These are phyloP conservation scores for Acleris laterana DNA, from an alignment of 2,888 invertebrate genomes.

Conservation along the genomic window DNA sequence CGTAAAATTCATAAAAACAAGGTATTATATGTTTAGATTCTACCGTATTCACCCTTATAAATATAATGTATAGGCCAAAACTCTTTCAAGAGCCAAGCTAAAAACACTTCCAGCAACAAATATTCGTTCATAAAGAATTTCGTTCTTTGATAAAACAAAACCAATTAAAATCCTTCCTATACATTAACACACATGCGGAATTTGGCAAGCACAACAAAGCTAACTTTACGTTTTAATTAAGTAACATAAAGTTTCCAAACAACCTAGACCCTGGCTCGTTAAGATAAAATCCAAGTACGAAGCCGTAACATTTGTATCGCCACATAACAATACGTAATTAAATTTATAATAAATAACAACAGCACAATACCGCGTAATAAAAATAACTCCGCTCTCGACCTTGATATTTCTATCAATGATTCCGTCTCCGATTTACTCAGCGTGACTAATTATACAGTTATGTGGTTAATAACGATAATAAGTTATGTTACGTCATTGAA, in stretches of 20 bases:
- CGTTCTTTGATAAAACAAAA: too few relatives aligned
- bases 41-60: too few relatives aligned
- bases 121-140: too few relatives aligned
- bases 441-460: conserved; percentile 30
- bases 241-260: conserved; percentile 1
- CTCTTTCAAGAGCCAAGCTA: too few relatives aligned
- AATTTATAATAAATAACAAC: conserved; percentile 2
- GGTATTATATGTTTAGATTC: too few relatives aligned
- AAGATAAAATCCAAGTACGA: conserved; percentile 21
- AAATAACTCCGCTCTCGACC: conserved; percentile 14
- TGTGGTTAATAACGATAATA: conserved; percentile 10
- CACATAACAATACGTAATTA: conserved; percentile 14
- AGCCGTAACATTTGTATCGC: conserved; percentile 19
- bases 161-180: too few relatives aligned
- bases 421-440: conserved; percentile 11
- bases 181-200: too few relatives aligned
- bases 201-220: too few relatives aligned
- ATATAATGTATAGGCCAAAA: too few relatives aligned
- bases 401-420: conserved; percentile 26
- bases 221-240: background rate
- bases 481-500: conserved; percentile 21
- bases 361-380: conserved; percentile 11
- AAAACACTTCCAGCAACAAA: too few relatives aligned
- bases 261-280: conserved; percentile 13
- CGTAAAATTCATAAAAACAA: too few relatives aligned